These are phyloP conservation scores for Lates japonicus DNA, from an alignment of 2,797 vertebrate genomes.

Conservation along the genomic window DNA sequence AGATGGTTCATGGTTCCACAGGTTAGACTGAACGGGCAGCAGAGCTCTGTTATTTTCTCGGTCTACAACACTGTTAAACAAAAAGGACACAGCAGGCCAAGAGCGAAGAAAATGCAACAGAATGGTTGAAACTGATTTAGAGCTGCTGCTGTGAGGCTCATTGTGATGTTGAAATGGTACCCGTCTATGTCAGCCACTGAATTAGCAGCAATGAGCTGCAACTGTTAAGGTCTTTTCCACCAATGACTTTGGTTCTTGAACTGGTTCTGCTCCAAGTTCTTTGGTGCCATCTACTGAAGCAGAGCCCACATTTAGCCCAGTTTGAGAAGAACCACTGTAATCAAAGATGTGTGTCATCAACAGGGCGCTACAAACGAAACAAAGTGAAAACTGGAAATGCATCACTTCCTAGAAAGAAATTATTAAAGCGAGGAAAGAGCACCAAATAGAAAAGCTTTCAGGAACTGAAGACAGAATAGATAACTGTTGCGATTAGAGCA, in stretches of 20 bases:
- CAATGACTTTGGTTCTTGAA: too few species aligned
- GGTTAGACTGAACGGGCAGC: constrained; percentile 10
- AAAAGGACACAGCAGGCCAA: constrained; percentile 9
- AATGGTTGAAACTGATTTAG: constrained; percentile 1
- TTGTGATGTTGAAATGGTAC: neutral
- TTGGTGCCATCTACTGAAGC: too few species aligned
- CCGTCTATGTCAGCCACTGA: neutral
- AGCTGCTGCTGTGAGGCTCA: constrained; percentile 8
- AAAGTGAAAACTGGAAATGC: neutral
- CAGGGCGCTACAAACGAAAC: too few species aligned
- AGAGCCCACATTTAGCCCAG: too few species aligned
- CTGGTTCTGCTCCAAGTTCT: too few species aligned
- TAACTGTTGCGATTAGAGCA: neutral
- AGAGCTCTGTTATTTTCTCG: neutral
- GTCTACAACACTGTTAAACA: neutral
- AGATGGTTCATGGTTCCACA: constrained; percentile 4
- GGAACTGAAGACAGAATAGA: neutral
- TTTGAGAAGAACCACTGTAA: too few species aligned
- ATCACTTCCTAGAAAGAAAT: neutral
- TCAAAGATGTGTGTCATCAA: too few species aligned
- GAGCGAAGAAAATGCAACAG: constrained; percentile 22
- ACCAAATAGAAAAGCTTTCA: neutral
- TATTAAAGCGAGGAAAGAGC: too few species aligned
- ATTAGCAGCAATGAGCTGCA: neutral
- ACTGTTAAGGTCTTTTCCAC: neutral